Base-by-base conservation (phyloP, 2,113 vertebrate species). In the Equus przewalskii region DNA sequence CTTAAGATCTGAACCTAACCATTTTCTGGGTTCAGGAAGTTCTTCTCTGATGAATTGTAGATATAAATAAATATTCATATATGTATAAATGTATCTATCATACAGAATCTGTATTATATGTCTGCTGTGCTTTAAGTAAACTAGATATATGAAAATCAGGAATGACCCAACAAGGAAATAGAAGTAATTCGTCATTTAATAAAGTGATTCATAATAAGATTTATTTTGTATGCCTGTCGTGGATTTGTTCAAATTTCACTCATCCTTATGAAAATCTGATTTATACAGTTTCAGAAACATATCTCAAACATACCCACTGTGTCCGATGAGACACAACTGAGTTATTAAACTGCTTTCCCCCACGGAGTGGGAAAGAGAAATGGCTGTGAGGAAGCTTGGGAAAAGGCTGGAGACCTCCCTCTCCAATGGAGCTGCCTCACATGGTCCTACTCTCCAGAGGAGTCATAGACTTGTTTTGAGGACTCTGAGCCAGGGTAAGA, bases 221-320 rank as follows among this genome's bases (percentile, higher is more conserved):
- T 81, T 84, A 76, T 86, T 90, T 82, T 96, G 82, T 72, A 84
- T 95, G 30, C 76, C 36, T 65, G 54, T 44, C 67, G 65, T 73
- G 44, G 81, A 88, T 94, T 62, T 94, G 56, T 75, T 90, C 72
- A 80, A 69, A 87, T 94, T 91, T 94, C 21, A 79, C 33, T 75
- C 49, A 22, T 51, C 83, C 72, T 82, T 82, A 54, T 62, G 79
- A 81, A 90, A 94, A 60, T 89, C 21, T 46, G 56, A 14, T 89
- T 92, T 79, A 65, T 95, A 76, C 26, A 80, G 30, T 96, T 96
- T 88, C 80, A 94, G 62, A 97, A 67, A 87, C 19, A 26, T 46
- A 75, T 79, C n/a, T 22, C 24, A 72, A 75, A 88, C 33, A 64
- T 73, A 93, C 46, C 60, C 69, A 81, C 19, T 54, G 76, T 36